These are phyloP conservation scores for Antedon mediterranea DNA, from an alignment of 53 echinoderm and acorn worm species.

Conservation along the genomic window DNA sequence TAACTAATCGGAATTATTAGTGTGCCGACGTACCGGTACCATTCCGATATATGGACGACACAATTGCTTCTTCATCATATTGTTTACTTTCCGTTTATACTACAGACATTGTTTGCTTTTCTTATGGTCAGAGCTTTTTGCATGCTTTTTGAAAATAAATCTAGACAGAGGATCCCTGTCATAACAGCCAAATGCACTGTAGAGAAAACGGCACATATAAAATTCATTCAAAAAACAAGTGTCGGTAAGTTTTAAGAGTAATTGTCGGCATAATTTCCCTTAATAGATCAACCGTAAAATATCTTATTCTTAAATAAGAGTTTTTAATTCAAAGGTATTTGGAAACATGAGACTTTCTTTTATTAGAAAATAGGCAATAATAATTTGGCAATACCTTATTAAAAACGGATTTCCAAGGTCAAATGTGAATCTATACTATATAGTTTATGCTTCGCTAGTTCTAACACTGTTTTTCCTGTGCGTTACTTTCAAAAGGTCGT, in stretches of 20 bases:
- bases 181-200: too few relatives aligned
- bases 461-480: slow-evolving; percentile 1
- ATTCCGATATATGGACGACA: too few relatives aligned
- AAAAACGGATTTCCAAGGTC: neutral
- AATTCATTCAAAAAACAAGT: too few relatives aligned
- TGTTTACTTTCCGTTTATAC: neutral
- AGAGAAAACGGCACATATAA: too few relatives aligned
- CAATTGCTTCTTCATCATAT: too few relatives aligned
- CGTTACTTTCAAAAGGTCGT: neutral
- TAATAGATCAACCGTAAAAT: neutral
- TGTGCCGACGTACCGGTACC: too few relatives aligned
- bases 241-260: neutral
- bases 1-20: too few relatives aligned
- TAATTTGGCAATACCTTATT: neutral
- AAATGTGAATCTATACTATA: neutral
- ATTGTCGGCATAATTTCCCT: neutral
- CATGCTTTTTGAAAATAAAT: neutral
- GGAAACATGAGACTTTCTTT: neutral
- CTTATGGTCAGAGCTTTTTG: neutral
- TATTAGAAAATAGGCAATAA: neutral
- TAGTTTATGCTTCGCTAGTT: neutral
- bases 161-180: neutral
- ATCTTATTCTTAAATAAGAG: neutral
- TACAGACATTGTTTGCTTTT: neutral
- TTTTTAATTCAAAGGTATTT: neutral